These are phyloP conservation scores for Macropus fuliginosus DNA, from an alignment of 2,797 vertebrate species.

Conservation along the genomic window DNA sequence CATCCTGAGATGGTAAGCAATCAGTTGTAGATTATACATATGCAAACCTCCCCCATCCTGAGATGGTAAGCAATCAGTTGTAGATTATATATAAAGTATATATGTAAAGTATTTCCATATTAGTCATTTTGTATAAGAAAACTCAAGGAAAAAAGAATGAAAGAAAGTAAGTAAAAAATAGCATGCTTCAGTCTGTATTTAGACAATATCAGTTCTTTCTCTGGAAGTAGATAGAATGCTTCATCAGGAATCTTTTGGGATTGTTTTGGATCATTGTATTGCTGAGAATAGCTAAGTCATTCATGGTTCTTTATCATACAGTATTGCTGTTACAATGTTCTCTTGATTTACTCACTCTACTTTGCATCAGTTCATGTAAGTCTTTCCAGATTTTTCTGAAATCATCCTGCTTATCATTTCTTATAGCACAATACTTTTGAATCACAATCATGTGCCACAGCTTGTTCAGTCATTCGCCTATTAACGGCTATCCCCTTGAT, in stretches of 20 bases:
- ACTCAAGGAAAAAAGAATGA: background rate
- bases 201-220: background rate
- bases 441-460: background rate
- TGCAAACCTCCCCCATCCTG: background rate
- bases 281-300: background rate
- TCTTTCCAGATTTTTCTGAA: background rate
- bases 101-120: background rate
- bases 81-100: background rate
- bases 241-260: background rate
- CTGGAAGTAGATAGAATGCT: background rate
- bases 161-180: background rate
- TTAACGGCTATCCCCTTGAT: too few relatives aligned
- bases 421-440: background rate
- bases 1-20: background rate
- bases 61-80: background rate
- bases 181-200: background rate
- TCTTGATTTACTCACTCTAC: background rate
- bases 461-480: too few relatives aligned
- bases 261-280: background rate
- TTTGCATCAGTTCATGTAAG: background rate
- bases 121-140: background rate
- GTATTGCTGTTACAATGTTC: background rate
- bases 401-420: background rate
- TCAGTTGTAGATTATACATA: background rate
- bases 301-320: background rate